These are phyloP conservation scores for Meles meles DNA, from an alignment of 2,113 vertebrate species.

Conservation along the genomic window DNA sequence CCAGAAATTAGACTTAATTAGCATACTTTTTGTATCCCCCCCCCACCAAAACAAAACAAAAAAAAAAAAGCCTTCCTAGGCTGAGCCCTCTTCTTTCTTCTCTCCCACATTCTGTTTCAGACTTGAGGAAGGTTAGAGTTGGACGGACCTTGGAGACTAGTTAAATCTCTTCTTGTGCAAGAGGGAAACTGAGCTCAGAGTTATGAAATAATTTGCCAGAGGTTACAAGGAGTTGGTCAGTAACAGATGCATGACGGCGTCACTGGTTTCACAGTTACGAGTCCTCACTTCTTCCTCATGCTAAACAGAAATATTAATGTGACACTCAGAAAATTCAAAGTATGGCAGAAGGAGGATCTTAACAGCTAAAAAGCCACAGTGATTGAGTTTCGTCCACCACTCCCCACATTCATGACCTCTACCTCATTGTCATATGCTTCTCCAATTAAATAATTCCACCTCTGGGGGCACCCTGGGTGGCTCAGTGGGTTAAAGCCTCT, in stretches of 20 bases:
- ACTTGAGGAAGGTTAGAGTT: not conserved
- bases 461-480: too few relatives aligned
- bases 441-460: not conserved
- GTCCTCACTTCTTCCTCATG: not conserved
- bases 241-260: not conserved
- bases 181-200: not conserved
- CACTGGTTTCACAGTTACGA: not conserved
- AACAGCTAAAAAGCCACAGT: not conserved
- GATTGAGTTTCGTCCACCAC: not conserved
- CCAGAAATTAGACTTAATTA: not conserved
- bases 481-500: too few relatives aligned
- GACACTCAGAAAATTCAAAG: not conserved
- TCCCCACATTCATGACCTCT: not conserved
- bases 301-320: not conserved
- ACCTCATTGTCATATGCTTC: not conserved
- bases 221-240: not conserved
- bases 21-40: not conserved
- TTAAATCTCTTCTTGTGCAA: not conserved
- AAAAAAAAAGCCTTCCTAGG: not conserved
- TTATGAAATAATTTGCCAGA: not conserved
- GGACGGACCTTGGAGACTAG: not conserved
- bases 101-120: not conserved
- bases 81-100: not conserved
- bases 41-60: too few relatives aligned
- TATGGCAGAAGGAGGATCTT: not conserved